These are phyloP conservation scores for Lemur catta DNA, from an alignment of 2,797 vertebrate species.

Conservation along the genomic window DNA sequence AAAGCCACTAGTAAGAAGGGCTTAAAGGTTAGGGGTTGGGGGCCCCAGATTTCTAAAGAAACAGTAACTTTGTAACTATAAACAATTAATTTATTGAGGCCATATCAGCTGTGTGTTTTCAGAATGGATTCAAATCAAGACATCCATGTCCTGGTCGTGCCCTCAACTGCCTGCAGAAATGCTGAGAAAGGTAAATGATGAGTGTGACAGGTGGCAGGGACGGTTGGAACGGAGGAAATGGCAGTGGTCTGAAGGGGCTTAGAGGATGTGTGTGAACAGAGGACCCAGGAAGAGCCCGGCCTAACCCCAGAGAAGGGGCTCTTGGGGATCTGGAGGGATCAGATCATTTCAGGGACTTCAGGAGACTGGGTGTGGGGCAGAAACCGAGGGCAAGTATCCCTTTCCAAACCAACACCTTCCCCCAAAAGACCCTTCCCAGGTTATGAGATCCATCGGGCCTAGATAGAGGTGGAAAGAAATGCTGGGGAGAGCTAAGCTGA, in stretches of 20 bases:
- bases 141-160: neutral
- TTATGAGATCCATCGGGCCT: neutral
- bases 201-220: fast-evolving
- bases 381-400: neutral
- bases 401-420: neutral
- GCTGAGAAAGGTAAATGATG: neutral
- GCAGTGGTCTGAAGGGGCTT: neutral
- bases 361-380: neutral
- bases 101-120: neutral
- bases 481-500: neutral
- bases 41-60: neutral
- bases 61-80: neutral
- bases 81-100: neutral
- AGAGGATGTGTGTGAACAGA: too few species aligned
- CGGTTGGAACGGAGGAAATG: fast-evolving
- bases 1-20: neutral
- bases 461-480: neutral
- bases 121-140: neutral
- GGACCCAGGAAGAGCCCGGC: neutral
- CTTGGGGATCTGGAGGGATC: neutral
- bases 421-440: neutral
- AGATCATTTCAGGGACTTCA: neutral
- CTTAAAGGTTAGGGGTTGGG: neutral
- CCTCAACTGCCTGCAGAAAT: neutral
- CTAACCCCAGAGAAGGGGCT: too few species aligned